Evolutionary conservation across 2,888 invertebrate species (phyloP), one percentile per base, ranked within the genome.

Genomic region (Apamea crenata): DNA sequence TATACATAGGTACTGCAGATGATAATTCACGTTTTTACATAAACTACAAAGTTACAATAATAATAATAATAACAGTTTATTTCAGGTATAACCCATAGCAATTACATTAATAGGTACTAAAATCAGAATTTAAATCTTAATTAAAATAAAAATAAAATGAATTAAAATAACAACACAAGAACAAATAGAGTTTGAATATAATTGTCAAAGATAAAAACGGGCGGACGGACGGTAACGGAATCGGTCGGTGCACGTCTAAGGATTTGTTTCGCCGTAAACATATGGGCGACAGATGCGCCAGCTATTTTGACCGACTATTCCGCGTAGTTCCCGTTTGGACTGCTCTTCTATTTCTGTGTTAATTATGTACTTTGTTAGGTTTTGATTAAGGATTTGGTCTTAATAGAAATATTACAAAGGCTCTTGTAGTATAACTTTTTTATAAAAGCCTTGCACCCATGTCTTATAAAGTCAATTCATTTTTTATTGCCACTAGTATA

Each of bases 241-340:
- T 81, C 32, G 65, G 74, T 81, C 63, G 59, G 70, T 59, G 63
- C 68, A 61, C 32, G 78, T 78, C 79, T 47, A 76, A 81, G 66
- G 86, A 88, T 89, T 91, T 87, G 85, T 80, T 81, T 79, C 74
- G 82, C 75, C 36, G 77, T 66, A 50, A 83, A 90, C 93, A 93
- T 88, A 86, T 93, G 93, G 80, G 63, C 85, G 78, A 88, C 93
- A 93, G 91, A 93, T 93, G 93, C 87, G 88, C 83, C 70, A 74
- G 87, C 88, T 91, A 89, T 91, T 90, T 90, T 82, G 84, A 84
- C 86, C 71, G 75, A 73, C 77, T 77, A 80, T 81, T 80, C 78
- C 32, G 74, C 81, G 74, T 82, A 83, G 79, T 89, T 89, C 83
- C 82, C 82, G 79, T 75, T 88, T 84, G 65, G 36, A 65, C 68